A percentile compares a stretch with the other conserved stretches of the same genome.
These are phyloP conservation scores for Alcis repandata DNA, from an alignment of 2,888 invertebrate species.

Conservation along the genomic window DNA sequence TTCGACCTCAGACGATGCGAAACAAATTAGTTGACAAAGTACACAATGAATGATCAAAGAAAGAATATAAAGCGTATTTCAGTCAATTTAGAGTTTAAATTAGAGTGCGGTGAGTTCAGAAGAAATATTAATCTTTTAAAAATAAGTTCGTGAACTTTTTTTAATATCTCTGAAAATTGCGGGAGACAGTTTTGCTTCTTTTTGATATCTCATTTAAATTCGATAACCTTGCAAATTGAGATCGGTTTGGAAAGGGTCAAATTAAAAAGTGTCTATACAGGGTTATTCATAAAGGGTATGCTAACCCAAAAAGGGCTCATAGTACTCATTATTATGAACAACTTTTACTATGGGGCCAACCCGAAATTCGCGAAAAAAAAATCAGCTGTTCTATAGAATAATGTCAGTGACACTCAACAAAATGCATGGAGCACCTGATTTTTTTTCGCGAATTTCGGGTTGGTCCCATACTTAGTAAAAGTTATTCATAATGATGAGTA, in stretches of 20 bases:
- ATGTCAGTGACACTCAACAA: too few relatives aligned
- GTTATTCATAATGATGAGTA: too few relatives aligned
- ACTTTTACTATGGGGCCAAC: too few relatives aligned
- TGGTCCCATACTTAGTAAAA: too few relatives aligned
- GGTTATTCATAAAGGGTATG: too few relatives aligned
- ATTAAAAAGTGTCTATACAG: too few relatives aligned
- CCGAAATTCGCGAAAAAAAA: too few relatives aligned
- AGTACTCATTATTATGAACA: too few relatives aligned
- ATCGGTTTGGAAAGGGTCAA: neutral
- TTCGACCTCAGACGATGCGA: constrained; percentile 35
- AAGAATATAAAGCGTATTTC: constrained; percentile 30
- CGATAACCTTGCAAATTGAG: constrained; percentile 1
- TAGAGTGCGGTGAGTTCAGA: constrained; percentile 2
- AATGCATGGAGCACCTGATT: too few relatives aligned
- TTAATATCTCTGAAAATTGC: constrained; percentile 10
- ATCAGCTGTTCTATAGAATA: too few relatives aligned
- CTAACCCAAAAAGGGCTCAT: too few relatives aligned
- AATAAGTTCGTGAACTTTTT: constrained; percentile 28
- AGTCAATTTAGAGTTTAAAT: constrained; percentile 32
- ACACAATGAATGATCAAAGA: constrained; percentile 39
- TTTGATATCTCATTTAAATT: constrained; percentile 14
- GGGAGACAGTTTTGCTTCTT: constrained; percentile 1
- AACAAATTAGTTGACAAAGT: constrained; percentile 49
- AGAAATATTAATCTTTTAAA: constrained; percentile 17
- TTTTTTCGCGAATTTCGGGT: too few relatives aligned